Conservation (phyloP, 2,888 invertebrate species). For the Trachelus stipa region DNA sequence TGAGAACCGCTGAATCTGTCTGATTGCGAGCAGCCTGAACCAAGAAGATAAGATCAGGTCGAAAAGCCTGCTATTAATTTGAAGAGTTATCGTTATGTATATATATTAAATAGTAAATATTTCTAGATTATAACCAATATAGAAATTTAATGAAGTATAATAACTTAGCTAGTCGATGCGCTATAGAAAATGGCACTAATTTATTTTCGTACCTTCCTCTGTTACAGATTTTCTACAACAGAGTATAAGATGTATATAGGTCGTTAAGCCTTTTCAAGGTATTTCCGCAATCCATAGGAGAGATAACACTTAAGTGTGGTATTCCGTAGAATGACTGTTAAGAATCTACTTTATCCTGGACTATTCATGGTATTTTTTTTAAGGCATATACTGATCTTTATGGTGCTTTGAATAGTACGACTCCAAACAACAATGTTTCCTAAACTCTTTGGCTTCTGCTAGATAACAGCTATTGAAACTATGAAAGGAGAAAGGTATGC, state of each 20-base stretch:
- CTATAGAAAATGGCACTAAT: background rate
- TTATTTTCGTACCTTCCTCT: slow-evolving; percentile 25
- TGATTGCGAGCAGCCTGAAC: background rate
- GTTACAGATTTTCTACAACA: background rate
- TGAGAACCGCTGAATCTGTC: background rate
- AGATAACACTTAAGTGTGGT: slow-evolving; percentile 1
- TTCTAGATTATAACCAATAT: background rate
- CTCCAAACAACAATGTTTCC: background rate
- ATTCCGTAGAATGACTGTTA: slow-evolving; percentile 9
- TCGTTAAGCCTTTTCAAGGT: background rate
- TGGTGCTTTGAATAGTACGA: background rate
- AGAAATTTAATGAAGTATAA: background rate
- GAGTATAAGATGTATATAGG: background rate
- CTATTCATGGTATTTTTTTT: background rate
- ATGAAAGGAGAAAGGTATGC: background rate
- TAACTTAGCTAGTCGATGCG: background rate
- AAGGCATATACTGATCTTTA: background rate
- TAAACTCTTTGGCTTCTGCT: background rate
- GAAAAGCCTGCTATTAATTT: background rate
- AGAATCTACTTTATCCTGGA: background rate
- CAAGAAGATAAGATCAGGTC: background rate
- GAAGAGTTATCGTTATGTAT: background rate
- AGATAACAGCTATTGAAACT: background rate
- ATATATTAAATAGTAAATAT: background rate
- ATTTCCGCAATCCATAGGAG: background rate